phyloP scores from a whole-genome alignment of 2,888 invertebrate species.

The Drosophila nigritarsus region DNA sequence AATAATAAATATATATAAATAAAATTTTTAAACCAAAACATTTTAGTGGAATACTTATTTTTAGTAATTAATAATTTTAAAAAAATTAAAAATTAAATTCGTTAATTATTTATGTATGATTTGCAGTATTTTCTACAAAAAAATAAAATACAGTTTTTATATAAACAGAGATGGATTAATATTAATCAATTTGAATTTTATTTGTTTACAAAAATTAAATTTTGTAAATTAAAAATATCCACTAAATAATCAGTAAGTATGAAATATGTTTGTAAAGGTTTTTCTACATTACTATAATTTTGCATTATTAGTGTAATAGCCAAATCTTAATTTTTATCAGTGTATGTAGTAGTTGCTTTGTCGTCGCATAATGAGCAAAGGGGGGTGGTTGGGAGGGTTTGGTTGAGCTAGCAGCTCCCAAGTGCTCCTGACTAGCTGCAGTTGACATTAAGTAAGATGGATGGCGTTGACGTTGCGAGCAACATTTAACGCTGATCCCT shows the following conservation, averaged over 20 bases:
- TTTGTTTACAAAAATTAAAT: background rate
- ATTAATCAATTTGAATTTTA: too few relatives aligned
- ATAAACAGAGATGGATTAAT: background rate
- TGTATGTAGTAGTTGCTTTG: constrained; percentile 61
- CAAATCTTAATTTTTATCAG: background rate
- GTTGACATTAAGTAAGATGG: constrained; percentile 81
- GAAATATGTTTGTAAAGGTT: background rate
- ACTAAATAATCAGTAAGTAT: background rate
- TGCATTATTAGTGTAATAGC: background rate
- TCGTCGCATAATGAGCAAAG: constrained; percentile 70
- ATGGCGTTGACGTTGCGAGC: constrained; percentile 74
- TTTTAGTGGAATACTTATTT: background rate
- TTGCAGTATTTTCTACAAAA: background rate
- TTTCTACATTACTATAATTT: background rate
- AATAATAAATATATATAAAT: too few relatives aligned
- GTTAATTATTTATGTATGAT: too few relatives aligned
- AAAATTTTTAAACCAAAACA: too few relatives aligned
- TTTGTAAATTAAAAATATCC: background rate
- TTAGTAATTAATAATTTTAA: background rate
- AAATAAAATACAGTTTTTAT: background rate
- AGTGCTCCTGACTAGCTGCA: constrained; percentile 56
- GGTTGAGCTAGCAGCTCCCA: background rate
- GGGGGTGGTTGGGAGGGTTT: background rate
- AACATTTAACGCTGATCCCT: constrained; percentile 76
- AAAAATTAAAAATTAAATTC: too few relatives aligned